phyloP scores from a whole-genome alignment of 2,888 invertebrate genomes.

The Xanthorhoe designata region DNA sequence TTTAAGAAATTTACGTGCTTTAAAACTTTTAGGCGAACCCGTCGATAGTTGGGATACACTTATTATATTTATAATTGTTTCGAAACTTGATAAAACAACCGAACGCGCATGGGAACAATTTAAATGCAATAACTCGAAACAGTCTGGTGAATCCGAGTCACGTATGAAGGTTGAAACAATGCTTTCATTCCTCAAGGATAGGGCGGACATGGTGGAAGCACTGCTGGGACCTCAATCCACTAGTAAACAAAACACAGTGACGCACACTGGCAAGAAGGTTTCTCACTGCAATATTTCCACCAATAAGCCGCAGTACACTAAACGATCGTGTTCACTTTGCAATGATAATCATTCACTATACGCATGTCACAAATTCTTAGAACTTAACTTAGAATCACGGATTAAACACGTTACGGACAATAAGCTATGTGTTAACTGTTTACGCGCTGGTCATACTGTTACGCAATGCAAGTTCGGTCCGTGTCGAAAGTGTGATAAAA shows the following conservation, averaged over 20 bases:
- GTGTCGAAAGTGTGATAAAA: neutral
- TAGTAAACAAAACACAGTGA: neutral
- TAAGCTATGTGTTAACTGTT: neutral
- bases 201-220: neutral
- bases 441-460: neutral
- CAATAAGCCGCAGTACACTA: neutral
- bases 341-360: neutral
- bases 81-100: constrained; percentile 41
- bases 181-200: neutral
- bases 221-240: neutral
- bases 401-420: neutral
- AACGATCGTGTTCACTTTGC: neutral
- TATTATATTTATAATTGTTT: constrained; percentile 38
- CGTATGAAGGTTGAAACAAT: constrained; percentile 11
- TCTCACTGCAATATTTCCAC: neutral
- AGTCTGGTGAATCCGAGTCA: too few species aligned
- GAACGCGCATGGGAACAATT: constrained; percentile 41
- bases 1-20: constrained; percentile 37
- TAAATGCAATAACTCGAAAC: too few species aligned
- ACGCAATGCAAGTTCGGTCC: neutral
- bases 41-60: constrained; percentile 44
- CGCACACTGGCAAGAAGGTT: neutral
- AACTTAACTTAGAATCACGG: neutral
- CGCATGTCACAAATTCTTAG: neutral
- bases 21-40: constrained; percentile 38